Evolutionary conservation across 2,113 vertebrate genomes (phyloP).

Genomic region (Zingel zingel): DNA sequence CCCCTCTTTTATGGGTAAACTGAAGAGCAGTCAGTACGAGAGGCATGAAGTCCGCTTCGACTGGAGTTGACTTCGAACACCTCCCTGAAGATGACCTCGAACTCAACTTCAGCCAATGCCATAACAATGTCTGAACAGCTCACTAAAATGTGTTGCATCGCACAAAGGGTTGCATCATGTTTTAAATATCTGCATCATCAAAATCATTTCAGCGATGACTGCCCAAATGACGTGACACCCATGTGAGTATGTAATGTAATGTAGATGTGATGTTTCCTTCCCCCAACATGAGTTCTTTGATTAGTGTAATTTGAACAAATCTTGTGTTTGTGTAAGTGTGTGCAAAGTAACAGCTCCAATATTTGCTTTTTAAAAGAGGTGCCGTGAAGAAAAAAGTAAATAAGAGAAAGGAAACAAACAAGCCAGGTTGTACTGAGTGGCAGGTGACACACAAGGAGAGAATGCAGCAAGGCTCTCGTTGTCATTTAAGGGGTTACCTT

Average conservation of each 20-base stretch:
- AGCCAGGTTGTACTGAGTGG: slow-evolving; percentile 89
- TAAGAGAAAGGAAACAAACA: slow-evolving; percentile 87
- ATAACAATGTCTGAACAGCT: slow-evolving; percentile 59
- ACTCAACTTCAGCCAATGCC: slow-evolving; percentile 79
- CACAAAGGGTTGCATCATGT: slow-evolving; percentile 75
- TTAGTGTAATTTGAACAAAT: slow-evolving; percentile 69
- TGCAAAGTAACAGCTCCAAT: slow-evolving; percentile 60
- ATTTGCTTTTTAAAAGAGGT: slow-evolving; percentile 84
- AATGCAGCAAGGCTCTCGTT: slow-evolving; percentile 88
- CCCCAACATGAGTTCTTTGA: slow-evolving; percentile 59
- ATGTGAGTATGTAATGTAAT: slow-evolving; percentile 75
- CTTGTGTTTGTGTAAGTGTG: slow-evolving; percentile 54
- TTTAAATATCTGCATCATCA: slow-evolving; percentile 59
- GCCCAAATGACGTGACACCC: slow-evolving; percentile 72
- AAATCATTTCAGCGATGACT: slow-evolving; percentile 70
- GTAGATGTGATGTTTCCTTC: slow-evolving; percentile 76
- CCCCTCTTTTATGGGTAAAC: slow-evolving; percentile 84
- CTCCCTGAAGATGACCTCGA: slow-evolving; percentile 46
- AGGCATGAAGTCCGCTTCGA: slow-evolving; percentile 76
- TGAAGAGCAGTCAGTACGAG: slow-evolving; percentile 74
- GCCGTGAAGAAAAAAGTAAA: slow-evolving; percentile 81
- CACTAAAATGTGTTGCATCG: slow-evolving; percentile 64
- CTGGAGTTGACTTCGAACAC: slow-evolving; percentile 71
- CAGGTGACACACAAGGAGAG: slow-evolving; percentile 90
- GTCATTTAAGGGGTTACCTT: slow-evolving; percentile 94